Base-by-base conservation (phyloP, 2,888 invertebrate genomes). In the Agonopterix heracliana region DNA sequence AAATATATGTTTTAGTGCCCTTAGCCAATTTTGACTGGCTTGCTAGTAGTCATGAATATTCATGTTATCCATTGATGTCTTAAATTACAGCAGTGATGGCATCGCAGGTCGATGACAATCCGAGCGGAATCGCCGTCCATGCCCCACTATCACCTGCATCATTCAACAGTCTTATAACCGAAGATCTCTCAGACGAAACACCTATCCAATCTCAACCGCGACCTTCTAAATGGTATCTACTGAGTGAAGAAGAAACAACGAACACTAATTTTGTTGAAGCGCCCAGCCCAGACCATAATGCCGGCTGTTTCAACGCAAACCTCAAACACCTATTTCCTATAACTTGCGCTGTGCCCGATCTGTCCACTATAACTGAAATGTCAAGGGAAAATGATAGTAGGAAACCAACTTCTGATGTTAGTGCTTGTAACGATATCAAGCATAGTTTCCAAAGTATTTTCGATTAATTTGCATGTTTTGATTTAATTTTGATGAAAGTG, bases 301-400 rank as follows among this genome's bases (percentile, higher is more conserved):
- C 51, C n/a, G 54, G 63, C 43, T 26, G 26, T 26, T 66, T 53
- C 52, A 73, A 72, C 0, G 55, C 84, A 0, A 79, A 76, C 56
- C 68, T 88, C 3, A 69, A 75, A 42, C 71, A 82, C 41, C 54
- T 88, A 36, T 88, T 87, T 44, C 83, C 85, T 1, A 53, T 82
- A 5, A 57, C 77, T 0, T 85, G 78, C 49, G 74, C 86, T 1
- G 64, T 88, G 2, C 88, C 88, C 0, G 61, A 88, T 55, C 61
- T 88, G 1, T 87, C 87, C 0, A 82, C 85, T 1, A 83, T 88
- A 4, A 75, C 87, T 1, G 88, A 88, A 68, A 61, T 61, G 46
- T 86, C 86, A 0, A 76, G 66, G 53, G 84, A 82, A 72, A 38
- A 65, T 55, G 68, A 68, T 44, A 75, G 71, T 43, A 65, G 60